Evolutionary conservation across 53 echinoderm and acorn worm genomes (phyloP).

Genomic region (Astropecten irregularis): DNA sequence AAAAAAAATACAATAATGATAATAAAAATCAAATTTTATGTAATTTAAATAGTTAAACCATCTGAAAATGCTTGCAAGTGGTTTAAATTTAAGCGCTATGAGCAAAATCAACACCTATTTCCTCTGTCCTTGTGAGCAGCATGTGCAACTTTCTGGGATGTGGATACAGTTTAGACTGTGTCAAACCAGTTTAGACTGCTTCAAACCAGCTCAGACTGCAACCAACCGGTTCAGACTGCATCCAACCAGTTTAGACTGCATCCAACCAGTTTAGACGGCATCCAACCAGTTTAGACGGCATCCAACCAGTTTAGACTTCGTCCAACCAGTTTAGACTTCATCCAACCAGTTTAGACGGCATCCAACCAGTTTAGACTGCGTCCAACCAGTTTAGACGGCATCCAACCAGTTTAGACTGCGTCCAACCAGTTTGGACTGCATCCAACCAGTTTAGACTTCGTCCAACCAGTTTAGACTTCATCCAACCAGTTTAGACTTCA

Average conservation of each 20-base stretch:
- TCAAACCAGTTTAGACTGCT: not conserved
- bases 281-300: too few species aligned
- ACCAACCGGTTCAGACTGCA: not conserved
- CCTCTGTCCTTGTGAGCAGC: not conserved
- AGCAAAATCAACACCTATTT: not conserved
- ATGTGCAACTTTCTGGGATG: not conserved
- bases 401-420: too few species aligned
- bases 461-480: too few species aligned
- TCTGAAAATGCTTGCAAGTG: not conserved
- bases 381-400: too few species aligned
- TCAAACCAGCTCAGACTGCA: not conserved
- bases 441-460: too few species aligned
- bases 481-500: too few species aligned
- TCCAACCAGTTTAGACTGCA: slow-evolving; percentile 5
- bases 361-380: too few species aligned
- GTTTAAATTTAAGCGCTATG: not conserved
- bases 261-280: too few species aligned
- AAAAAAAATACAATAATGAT: not conserved
- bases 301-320: too few species aligned
- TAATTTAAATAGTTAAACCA: slow-evolving; percentile 7
- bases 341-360: too few species aligned
- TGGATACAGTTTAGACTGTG: not conserved
- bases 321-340: too few species aligned
- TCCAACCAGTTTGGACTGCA: too few species aligned
- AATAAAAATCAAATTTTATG: not conserved